These are phyloP conservation scores for Prionace glauca DNA, from an alignment of 2,797 vertebrate genomes.

Conservation along the genomic window DNA sequence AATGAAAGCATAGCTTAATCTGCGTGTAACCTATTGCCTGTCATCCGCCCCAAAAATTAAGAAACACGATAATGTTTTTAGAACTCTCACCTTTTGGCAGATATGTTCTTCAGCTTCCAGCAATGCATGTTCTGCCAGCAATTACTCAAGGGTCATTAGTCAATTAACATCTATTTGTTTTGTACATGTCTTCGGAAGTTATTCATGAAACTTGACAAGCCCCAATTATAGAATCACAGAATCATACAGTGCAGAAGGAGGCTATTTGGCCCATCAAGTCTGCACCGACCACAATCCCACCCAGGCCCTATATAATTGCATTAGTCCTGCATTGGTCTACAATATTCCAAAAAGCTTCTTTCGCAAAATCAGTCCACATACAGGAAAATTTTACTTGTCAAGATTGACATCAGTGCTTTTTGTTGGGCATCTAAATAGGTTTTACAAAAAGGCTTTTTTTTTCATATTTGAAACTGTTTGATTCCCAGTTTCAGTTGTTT, in stretches of 20 bases:
- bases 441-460: not conserved
- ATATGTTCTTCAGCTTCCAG: not conserved
- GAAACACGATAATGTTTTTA: not conserved
- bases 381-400: not conserved
- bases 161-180: not conserved
- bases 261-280: no score
- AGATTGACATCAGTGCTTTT: not conserved
- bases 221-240: not conserved
- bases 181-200: not conserved
- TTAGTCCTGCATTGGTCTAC: no score
- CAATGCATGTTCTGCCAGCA: not conserved
- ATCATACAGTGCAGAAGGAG: no score
- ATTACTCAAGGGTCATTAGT: not conserved
- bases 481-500: not conserved
- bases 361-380: not conserved
- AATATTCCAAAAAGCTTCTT: not conserved
- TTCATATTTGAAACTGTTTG: not conserved
- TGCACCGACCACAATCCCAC: no score
- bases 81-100: not conserved
- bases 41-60: not conserved
- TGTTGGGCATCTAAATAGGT: no score
- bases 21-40: not conserved
- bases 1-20: not conserved
- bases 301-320: no score
- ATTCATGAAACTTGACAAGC: not conserved